Evolutionary conservation across 2,888 invertebrate genomes (phyloP).

Genomic region (Herminia tarsipennalis): DNA sequence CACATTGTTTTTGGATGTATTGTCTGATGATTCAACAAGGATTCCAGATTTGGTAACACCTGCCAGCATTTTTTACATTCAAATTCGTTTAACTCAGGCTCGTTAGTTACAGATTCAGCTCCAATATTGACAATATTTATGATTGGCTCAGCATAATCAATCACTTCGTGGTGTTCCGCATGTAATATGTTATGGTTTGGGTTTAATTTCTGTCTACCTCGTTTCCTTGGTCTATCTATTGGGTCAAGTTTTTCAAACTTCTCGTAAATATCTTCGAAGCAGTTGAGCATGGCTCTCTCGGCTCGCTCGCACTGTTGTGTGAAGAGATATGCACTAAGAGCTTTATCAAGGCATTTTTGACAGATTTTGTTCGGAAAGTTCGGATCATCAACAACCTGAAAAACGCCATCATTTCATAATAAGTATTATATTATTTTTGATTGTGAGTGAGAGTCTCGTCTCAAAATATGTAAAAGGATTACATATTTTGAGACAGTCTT

Average conservation of each 20-base stretch:
- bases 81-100: constrained; percentile 51
- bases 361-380: constrained; percentile 74
- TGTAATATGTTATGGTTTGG: constrained; percentile 65
- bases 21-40: constrained; percentile 66
- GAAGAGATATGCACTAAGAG: constrained; percentile 69
- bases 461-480: too few species aligned
- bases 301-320: constrained; percentile 73
- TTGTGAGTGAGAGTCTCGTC: too few species aligned
- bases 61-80: constrained; percentile 75
- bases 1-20: constrained; percentile 74
- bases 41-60: constrained; percentile 60
- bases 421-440: too few species aligned
- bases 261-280: constrained; percentile 71
- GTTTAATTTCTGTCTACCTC: constrained; percentile 68
- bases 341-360: constrained; percentile 62
- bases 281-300: constrained; percentile 70
- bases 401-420: too few species aligned
- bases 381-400: constrained; percentile 63
- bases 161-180: constrained; percentile 61
- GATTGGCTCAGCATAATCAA: constrained; percentile 73
- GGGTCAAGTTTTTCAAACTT: constrained; percentile 73
- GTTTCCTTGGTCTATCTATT: constrained; percentile 58
- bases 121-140: constrained; percentile 62
- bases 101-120: constrained; percentile 41
- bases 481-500: too few species aligned